Conservation (phyloP, 2,797 vertebrate species). For the Tangara arthus region DNA sequence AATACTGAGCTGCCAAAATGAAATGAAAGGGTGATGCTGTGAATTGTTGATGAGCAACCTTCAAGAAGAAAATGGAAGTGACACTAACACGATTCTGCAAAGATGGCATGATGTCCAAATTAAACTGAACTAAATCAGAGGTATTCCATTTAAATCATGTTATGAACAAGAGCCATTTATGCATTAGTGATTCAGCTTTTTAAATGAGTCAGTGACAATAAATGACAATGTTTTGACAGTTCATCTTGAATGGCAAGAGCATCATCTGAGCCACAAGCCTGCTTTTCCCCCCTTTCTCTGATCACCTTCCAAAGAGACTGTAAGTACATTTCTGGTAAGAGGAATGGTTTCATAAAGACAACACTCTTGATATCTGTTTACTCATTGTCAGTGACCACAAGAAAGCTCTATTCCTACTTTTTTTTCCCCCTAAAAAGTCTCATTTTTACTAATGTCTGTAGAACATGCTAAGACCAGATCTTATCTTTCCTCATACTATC, state of each 20-base stretch:
- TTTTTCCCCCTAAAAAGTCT: background rate
- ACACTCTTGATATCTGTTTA: background rate
- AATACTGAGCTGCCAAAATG: background rate
- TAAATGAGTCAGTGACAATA: slow-evolving; percentile 20
- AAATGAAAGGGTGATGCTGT: background rate
- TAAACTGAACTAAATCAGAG: background rate
- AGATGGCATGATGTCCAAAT: background rate
- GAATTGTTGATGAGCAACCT: background rate
- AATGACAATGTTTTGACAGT: slow-evolving; percentile 11
- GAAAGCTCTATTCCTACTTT: background rate
- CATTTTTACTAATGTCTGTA: background rate
- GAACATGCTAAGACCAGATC: background rate
- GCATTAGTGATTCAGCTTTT: background rate
- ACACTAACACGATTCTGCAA: background rate
- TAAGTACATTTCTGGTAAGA: background rate
- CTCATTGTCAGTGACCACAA: background rate
- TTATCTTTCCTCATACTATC: background rate
- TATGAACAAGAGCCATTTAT: background rate
- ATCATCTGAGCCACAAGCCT: background rate
- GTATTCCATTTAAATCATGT: background rate
- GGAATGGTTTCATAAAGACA: background rate
- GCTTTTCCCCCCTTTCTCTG: background rate
- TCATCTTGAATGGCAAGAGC: background rate
- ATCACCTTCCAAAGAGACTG: background rate
- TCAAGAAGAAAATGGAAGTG: background rate